phyloP scores from a whole-genome alignment of 1,140 invertebrate species.

The Leptonema lineaticorne region DNA sequence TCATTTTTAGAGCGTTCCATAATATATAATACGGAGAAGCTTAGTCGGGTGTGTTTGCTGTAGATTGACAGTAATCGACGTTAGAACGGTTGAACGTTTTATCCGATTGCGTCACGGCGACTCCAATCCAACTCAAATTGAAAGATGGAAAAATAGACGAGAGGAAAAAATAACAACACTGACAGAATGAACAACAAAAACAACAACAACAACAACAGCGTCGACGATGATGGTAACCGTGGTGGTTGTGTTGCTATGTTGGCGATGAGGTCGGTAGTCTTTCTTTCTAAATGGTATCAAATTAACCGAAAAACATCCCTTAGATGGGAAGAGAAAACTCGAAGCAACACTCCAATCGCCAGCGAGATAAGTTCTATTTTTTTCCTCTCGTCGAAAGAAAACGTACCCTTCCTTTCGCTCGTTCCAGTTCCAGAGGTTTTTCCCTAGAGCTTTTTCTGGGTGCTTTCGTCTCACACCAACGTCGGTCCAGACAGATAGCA shows the following conservation, averaged over 20 bases:
- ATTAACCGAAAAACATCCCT: slow-evolving; percentile 26
- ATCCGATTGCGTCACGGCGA: slow-evolving; percentile 16
- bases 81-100: slow-evolving; percentile 4
- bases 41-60: slow-evolving; percentile 9
- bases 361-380: slow-evolving; percentile 24
- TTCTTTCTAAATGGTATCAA: slow-evolving; percentile 22
- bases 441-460: slow-evolving; percentile 5
- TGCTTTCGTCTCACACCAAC: neutral
- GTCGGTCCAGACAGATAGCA: slow-evolving; percentile 15
- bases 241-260: neutral
- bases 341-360: slow-evolving; percentile 13
- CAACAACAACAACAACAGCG: slow-evolving; percentile 1
- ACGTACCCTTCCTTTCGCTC: neutral
- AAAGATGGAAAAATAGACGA: slow-evolving; percentile 2
- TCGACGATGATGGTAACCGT: neutral
- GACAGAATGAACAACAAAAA: neutral
- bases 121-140: slow-evolving; percentile 10
- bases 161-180: neutral
- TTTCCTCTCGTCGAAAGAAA: neutral
- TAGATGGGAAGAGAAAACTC: neutral
- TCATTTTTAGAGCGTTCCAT: neutral
- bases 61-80: slow-evolving; percentile 19
- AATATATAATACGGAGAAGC: slow-evolving; percentile 12
- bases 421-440: slow-evolving; percentile 11
- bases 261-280: neutral